Conservation (phyloP, 2,113 vertebrate species). For the Prunella fulvescens region DNA sequence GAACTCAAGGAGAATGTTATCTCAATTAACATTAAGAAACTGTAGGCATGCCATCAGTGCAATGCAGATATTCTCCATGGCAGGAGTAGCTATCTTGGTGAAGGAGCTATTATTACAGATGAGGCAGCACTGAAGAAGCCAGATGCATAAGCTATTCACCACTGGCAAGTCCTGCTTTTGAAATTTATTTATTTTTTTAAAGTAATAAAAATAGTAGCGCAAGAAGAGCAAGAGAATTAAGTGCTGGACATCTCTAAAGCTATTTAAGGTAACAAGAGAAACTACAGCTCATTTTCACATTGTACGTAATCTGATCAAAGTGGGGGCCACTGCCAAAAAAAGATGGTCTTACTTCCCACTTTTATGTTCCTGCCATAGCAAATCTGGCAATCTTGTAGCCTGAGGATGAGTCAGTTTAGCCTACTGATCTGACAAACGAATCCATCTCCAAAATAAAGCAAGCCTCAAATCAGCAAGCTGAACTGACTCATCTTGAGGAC, state of each 20-base stretch:
- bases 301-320: not conserved
- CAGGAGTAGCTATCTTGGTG: not conserved
- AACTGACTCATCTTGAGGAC: not conserved
- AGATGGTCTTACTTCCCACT: not conserved
- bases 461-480: not conserved
- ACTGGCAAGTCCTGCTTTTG: not conserved
- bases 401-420: not conserved
- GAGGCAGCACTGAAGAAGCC: slow-evolving; percentile 11
- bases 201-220: not conserved
- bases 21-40: not conserved
- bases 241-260: not conserved
- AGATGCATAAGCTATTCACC: not conserved
- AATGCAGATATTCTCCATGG: not conserved
- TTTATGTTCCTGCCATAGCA: not conserved
- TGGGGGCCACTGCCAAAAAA: not conserved
- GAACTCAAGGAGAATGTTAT: not conserved
- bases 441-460: not conserved
- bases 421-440: not conserved
- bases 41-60: not conserved
- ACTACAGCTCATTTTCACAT: not conserved
- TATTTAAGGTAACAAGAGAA: not conserved
- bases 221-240: not conserved
- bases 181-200: not conserved
- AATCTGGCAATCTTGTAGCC: not conserved
- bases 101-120: not conserved